Evolutionary conservation across 2,888 invertebrate species (phyloP).

Genomic region (Limenitis camilla): DNA sequence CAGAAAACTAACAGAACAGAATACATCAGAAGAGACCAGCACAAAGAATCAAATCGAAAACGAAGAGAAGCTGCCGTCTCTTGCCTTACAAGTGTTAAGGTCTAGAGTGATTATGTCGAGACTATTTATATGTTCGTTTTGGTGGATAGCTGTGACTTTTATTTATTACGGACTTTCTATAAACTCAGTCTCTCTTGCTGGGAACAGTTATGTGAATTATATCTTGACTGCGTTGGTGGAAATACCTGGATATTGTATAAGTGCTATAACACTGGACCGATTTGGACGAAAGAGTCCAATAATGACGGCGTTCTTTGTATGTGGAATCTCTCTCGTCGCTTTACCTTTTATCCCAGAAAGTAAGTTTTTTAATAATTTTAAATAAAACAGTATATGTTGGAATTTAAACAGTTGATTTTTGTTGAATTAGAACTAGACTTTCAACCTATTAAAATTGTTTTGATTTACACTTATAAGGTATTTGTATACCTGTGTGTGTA

Average conservation of each 20-base stretch:
- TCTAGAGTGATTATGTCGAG: conserved; percentile 71
- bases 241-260: conserved; percentile 77
- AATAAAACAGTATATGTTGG: too few species aligned
- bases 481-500: neutral
- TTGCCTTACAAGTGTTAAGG: conserved; percentile 40
- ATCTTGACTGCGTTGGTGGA: conserved; percentile 78
- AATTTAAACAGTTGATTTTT: too few species aligned
- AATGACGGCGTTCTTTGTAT: conserved; percentile 73
- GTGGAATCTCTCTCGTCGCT: conserved; percentile 70
- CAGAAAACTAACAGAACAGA: conserved; percentile 33
- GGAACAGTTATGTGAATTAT: conserved; percentile 85
- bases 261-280: conserved; percentile 72
- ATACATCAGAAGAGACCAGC: conserved; percentile 8
- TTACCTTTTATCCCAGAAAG: conserved; percentile 75
- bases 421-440: too few species aligned
- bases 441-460: too few species aligned
- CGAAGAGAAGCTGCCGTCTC: conserved; percentile 25
- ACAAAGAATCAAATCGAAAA: neutral
- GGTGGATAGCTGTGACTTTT: conserved; percentile 86
- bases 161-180: conserved; percentile 87
- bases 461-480: neutral
- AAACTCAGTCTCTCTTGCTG: conserved; percentile 83
- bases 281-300: conserved; percentile 75
- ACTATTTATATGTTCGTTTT: conserved; percentile 79
- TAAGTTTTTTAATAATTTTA: conserved; percentile 37